Evolutionary conservation across 2,113 vertebrate genomes (phyloP), one percentile per base, ranked within the genome.

Genomic region (Myxocyprinus asiaticus): DNA sequence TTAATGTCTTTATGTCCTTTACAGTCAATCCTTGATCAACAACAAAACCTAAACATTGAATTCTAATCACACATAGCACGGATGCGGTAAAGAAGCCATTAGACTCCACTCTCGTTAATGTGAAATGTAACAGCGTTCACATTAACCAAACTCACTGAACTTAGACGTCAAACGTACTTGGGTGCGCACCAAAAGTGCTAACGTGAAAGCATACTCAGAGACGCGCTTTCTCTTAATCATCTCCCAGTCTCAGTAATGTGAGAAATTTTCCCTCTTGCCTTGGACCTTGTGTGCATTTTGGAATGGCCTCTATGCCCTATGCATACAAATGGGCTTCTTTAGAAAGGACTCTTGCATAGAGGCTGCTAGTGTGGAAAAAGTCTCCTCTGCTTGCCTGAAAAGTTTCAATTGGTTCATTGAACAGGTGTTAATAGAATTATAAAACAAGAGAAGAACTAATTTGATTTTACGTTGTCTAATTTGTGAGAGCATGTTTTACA

Each of bases 261-360:
- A 81, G 85, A 86, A 78, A 85, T 86, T 74, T 83, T 75, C 79
- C 79, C 76, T 43, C 72, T 85, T 59, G 67, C 78, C 81, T 66
- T 65, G 73, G 83, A 86, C 77, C 76, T 81, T 81, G 80, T 86
- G 69, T 84, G 83, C 79, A 76, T 80, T 84, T 80, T 81, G 83
- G 83, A 85, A 85, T 83, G 83, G 80, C 76, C n/a, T 50, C 70
- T 81, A 75, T 81, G 75, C 77, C 12, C 59, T 43, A 22, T 82
- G 88, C 83, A 88, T 88, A 86, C 87, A 87, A 87, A 88, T 85
- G 44, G 76, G 22, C 76, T 82, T 47, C 53, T 78, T 84, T 70
- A 85, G 75, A 85, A 88, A 83, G 72, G 70, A 67, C 71, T 81
- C 76, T 82, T 67, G 77, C 79, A 76, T 77, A 75, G 63, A 48